Conservation (phyloP, 1,140 invertebrate genomes). For the Prorops nasuta region DNA sequence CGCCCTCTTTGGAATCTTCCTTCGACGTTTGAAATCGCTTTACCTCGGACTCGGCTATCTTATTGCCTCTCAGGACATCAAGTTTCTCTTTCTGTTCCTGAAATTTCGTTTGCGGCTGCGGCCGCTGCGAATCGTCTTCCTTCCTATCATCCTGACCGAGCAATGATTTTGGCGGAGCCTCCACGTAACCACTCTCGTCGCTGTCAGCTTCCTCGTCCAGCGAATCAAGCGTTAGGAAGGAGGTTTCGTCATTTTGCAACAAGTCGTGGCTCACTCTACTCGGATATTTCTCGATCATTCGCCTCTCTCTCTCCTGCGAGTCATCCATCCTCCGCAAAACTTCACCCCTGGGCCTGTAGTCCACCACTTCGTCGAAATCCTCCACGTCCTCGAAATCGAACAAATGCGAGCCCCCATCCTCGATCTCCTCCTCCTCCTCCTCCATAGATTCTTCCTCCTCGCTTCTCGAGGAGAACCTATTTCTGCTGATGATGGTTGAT, state of each 20-base stretch:
- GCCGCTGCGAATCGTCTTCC: conserved; percentile 11
- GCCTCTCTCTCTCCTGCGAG: conserved; percentile 26
- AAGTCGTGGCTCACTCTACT: conserved; percentile 21
- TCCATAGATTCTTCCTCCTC: conserved; percentile 49
- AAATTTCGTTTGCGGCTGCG: no score
- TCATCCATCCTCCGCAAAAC: conserved; percentile 33
- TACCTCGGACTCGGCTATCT: background rate
- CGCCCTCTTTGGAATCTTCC: conserved; percentile 6
- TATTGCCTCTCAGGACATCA: no score
- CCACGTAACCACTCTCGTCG: conserved; percentile 61
- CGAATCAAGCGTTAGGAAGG: conserved; percentile 42
- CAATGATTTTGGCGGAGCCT: conserved; percentile 48
- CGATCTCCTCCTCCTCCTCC: conserved; percentile 32
- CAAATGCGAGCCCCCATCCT: conserved; percentile 29
- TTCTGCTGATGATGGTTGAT: conserved; percentile 14
- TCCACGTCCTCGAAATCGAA: conserved; percentile 51
- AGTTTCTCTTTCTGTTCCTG: no score
- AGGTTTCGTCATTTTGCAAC: conserved; percentile 23
- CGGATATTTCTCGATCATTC: conserved; percentile 29
- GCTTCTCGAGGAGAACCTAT: conserved; percentile 36
- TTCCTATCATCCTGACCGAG: conserved; percentile 36
- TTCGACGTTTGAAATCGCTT: background rate
- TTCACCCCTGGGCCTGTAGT: conserved; percentile 51
- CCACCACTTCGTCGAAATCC: conserved; percentile 52
- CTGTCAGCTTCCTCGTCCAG: conserved; percentile 52